Base-by-base conservation (phyloP, 2,888 invertebrate species). In the Eupithecia vulgata region DNA sequence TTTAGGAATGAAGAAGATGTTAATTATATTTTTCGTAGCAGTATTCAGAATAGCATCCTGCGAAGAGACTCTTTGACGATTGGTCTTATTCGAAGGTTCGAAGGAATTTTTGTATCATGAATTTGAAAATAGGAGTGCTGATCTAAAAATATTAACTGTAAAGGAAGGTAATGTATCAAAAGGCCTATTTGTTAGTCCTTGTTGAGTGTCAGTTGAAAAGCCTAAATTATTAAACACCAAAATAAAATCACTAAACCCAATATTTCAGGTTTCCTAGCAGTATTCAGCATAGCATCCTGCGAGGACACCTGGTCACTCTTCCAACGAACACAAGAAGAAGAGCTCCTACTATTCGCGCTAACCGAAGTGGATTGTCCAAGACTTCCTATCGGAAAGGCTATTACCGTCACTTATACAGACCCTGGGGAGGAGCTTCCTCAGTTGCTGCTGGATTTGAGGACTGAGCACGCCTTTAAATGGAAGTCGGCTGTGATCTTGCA, bases 331-430 rank as follows among this genome's bases (percentile, higher is more conserved):
- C 94, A 95, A 82, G 95, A 95, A 75, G 96, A 96, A 81, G 95
- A 96, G 73, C 91, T 97, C 10, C 89, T 97, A 0, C 95, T 97
- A 62, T 95, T 98, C 77, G 97, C 97, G 0, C 94, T 97, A 76
- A 97, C 97, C 68, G 97, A 97, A 84, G 94, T 96, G 0, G 97
- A 97, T 83, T 98, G 98, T 85, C 97, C 97, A 0, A 95, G 98
- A 57, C 87, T 98, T 67, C 97, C 97, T 0, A 81, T 91, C 0
- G 89, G 95, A 42, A 93, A 95, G 25, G 97, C 97, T 0, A 93
- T 98, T 45, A 97, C 97, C 67, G 95, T 95, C 70, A 97, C 98
- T 0, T 91, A 96, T 70, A 91, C 96, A n/a, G 93, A 94, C 1
- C 91, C 94, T 57, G 97, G 97, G 0, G 95, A 97, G 75, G 98